Conservation (phyloP, 2,113 vertebrate genomes). For the Tupaia tana region DNA sequence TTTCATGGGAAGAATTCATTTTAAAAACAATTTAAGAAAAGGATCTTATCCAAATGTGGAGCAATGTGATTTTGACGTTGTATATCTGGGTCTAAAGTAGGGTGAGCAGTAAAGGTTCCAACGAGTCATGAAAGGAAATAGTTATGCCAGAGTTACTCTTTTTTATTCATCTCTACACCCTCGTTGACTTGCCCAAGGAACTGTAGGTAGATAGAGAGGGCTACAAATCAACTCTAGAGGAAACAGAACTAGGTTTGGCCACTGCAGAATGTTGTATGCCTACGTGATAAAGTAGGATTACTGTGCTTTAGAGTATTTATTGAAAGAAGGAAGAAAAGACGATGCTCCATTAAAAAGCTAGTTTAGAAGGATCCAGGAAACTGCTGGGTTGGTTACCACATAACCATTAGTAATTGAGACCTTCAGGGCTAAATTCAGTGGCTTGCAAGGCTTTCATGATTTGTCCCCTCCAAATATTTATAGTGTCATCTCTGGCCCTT, state of each 20-base stretch:
- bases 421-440: not conserved
- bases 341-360: not conserved
- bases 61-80: not conserved
- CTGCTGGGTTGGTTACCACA: not conserved
- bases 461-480: not conserved
- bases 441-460: not conserved
- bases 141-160: not conserved
- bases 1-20: not conserved
- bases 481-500: not conserved
- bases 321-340: not conserved
- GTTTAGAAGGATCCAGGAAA: not conserved
- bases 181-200: not conserved
- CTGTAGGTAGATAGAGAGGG: not conserved
- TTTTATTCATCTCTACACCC: not conserved
- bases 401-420: not conserved
- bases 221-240: not conserved
- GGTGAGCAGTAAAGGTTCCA: not conserved
- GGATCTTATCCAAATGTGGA: not conserved
- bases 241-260: not conserved
- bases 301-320: not conserved
- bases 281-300: not conserved
- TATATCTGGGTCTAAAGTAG: not conserved
- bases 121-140: not conserved
- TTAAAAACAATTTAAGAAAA: not conserved
- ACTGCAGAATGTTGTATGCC: too few relatives aligned